Percentiles rank a stretch among this genome's conserved stretches.
Conservation (phyloP, 2,888 invertebrate species). For the Gandaritis pyraliata region DNA sequence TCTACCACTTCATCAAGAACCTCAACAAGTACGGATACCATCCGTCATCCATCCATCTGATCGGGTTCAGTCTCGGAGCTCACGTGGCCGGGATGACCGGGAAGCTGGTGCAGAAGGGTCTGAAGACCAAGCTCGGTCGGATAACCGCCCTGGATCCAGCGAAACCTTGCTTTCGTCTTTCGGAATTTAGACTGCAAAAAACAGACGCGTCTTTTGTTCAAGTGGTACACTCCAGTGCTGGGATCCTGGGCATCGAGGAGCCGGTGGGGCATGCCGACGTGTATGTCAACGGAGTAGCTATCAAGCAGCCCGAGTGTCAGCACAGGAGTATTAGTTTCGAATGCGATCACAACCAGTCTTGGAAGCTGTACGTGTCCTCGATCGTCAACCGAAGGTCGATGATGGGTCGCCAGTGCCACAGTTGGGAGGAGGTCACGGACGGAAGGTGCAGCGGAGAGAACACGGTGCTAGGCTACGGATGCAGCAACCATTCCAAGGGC, state of each 20-base stretch:
- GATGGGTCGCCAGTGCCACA: slow-evolving; percentile 55
- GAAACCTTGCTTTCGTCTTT: slow-evolving; percentile 65
- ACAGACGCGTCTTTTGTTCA: slow-evolving; percentile 70
- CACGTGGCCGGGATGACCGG: slow-evolving; percentile 84
- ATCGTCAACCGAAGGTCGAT: slow-evolving; percentile 42
- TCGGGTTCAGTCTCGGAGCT: slow-evolving; percentile 87
- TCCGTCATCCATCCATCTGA: slow-evolving; percentile 79
- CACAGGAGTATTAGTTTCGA: slow-evolving; percentile 62
- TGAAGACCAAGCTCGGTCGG: slow-evolving; percentile 56
- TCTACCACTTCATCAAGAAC: slow-evolving; percentile 59
- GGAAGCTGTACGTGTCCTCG: slow-evolving; percentile 66
- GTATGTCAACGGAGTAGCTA: slow-evolving; percentile 69
- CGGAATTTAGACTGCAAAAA: slow-evolving; percentile 55
- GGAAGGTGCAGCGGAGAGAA: slow-evolving; percentile 59
- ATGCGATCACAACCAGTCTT: slow-evolving; percentile 72
- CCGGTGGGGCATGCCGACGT: slow-evolving; percentile 71
- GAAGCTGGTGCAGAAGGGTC: slow-evolving; percentile 56
- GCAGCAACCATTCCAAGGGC: slow-evolving; percentile 51
- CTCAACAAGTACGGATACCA: slow-evolving; percentile 61
- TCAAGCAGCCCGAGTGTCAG: slow-evolving; percentile 67
- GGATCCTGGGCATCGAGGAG: slow-evolving; percentile 66
- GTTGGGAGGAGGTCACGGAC: slow-evolving; percentile 58
- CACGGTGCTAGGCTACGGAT: slow-evolving; percentile 60
- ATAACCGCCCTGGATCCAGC: slow-evolving; percentile 76
- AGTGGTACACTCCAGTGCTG: slow-evolving; percentile 71